A percentile compares a stretch with the other conserved stretches of the same genome.
These are phyloP conservation scores for Hyperopisus bebe DNA, from an alignment of 2,113 vertebrate genomes.

Conservation along the genomic window DNA sequence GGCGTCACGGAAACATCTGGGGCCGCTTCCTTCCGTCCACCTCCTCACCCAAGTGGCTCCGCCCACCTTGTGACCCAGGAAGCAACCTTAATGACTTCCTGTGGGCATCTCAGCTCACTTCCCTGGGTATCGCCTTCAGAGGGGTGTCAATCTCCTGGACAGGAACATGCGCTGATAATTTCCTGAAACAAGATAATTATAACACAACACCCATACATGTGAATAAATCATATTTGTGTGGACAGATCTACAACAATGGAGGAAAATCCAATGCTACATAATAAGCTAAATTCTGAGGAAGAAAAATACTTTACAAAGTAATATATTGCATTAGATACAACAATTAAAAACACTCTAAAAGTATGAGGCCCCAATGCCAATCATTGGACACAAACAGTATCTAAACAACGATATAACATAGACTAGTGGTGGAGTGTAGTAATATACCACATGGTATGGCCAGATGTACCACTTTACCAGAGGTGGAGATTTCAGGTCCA, in stretches of 20 bases:
- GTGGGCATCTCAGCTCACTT: too few species aligned
- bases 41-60: not conserved
- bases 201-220: not conserved
- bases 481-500: too few species aligned
- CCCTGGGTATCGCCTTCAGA: not conserved
- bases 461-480: constrained; percentile 43
- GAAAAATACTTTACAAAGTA: not conserved
- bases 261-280: not conserved
- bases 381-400: not conserved
- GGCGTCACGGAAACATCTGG: not conserved
- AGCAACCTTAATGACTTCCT: not conserved
- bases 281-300: not conserved
- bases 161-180: not conserved
- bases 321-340: not conserved
- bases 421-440: not conserved
- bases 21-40: not conserved
- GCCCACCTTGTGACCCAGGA: not conserved
- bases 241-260: not conserved
- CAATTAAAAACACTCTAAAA: not conserved
- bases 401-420: not conserved
- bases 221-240: not conserved
- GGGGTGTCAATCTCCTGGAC: not conserved
- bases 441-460: not conserved
- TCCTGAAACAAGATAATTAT: not conserved
- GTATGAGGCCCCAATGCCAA: not conserved